phyloP scores from a whole-genome alignment of 1,140 invertebrate genomes.

The Ericerus pela region DNA sequence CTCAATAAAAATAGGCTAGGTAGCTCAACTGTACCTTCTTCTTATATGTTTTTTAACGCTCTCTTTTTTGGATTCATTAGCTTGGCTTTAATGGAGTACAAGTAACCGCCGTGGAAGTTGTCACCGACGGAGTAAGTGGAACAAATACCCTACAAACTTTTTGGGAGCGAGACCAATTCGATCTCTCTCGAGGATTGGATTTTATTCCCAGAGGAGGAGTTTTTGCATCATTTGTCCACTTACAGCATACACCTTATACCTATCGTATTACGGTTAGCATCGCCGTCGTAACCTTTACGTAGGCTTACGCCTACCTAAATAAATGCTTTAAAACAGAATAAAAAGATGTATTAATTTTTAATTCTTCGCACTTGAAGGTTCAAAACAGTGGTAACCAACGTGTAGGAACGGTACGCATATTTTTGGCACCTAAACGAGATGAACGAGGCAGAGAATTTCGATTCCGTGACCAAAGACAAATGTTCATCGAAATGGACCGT shows the following conservation, averaged over 20 bases:
- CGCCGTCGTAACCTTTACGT: not conserved
- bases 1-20: too few relatives aligned
- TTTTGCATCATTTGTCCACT: conserved; percentile 35
- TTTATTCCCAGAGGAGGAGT: conserved; percentile 32
- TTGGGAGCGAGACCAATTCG: conserved; percentile 37
- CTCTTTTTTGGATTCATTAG: conserved; percentile 30
- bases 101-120: conserved; percentile 35
- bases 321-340: not conserved
- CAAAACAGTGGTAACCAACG: conserved; percentile 22
- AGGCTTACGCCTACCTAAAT: not conserved
- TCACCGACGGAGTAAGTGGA: conserved; percentile 27
- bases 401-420: conserved; percentile 41
- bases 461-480: conserved; percentile 35
- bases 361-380: conserved; percentile 15
- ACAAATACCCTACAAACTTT: conserved; percentile 32
- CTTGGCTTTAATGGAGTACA: conserved; percentile 41
- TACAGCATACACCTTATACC: conserved; percentile 33
- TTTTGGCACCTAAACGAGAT: conserved; percentile 40
- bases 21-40: too few relatives aligned
- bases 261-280: conserved; percentile 27
- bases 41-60: not conserved
- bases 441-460: conserved; percentile 35
- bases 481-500: conserved; percentile 43
- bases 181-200: conserved; percentile 36
- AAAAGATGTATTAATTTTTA: not conserved